These are phyloP conservation scores for Pyrrhosoma nymphula DNA, from an alignment of 2,888 invertebrate genomes.

Conservation along the genomic window DNA sequence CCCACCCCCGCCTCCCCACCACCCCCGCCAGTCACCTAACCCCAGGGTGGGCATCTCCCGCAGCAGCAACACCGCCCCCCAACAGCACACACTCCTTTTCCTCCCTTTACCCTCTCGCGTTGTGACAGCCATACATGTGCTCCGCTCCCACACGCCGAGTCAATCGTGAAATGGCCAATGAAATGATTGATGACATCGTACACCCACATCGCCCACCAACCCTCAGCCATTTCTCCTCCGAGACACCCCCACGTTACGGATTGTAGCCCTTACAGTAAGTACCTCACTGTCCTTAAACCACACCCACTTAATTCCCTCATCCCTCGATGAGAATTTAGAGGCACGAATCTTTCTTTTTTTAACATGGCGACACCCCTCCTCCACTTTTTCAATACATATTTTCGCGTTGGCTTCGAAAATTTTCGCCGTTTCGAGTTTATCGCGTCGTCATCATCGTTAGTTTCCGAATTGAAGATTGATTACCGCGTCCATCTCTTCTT, in stretches of 20 bases:
- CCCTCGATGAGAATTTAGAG: background rate
- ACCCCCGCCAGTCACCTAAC: background rate
- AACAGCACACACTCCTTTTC: background rate
- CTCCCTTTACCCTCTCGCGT: background rate
- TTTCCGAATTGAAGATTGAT: background rate
- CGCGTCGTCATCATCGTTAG: background rate
- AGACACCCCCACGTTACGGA: background rate
- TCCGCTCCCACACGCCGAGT: background rate
- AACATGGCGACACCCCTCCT: too few species aligned
- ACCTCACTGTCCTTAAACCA: too few species aligned
- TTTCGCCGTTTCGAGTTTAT: background rate
- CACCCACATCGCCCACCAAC: background rate
- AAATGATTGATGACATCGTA: slow-evolving; percentile 11
- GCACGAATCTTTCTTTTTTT: background rate
- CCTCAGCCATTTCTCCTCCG: background rate
- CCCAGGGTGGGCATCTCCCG: background rate
- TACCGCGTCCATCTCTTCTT: too few species aligned
- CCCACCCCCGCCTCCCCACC: background rate
- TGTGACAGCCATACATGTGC: slow-evolving; percentile 10
- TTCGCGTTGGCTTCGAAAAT: background rate
- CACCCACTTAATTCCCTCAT: too few species aligned
- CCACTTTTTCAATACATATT: too few species aligned
- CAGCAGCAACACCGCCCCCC: background rate
- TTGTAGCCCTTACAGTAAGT: background rate
- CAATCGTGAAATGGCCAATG: slow-evolving; percentile 36